Evolutionary conservation across 37 sponge, comb jelly and placozoan species (phyloP).

Genomic region (Haliclona indistincta): DNA sequence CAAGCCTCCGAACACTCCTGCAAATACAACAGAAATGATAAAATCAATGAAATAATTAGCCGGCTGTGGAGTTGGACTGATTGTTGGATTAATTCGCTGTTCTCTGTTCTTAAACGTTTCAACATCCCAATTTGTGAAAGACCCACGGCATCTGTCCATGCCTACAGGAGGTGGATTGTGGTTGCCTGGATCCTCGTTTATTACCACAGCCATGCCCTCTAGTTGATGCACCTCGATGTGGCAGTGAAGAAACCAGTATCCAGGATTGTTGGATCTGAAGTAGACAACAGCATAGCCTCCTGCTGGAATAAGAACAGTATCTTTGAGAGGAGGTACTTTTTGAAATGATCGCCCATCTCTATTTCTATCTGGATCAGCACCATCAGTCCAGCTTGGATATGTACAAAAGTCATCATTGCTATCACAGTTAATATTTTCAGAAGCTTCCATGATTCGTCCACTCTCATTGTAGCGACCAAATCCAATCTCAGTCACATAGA

Average conservation of each 20-base stretch:
- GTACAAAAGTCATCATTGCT: not conserved
- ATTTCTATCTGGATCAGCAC: not conserved
- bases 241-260: constrained; percentile 93
- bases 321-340: constrained; percentile 47
- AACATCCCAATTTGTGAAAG: too few species aligned
- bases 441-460: not conserved
- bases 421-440: not conserved
- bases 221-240: constrained; percentile 84
- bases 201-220: constrained; percentile 79
- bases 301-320: constrained; percentile 84
- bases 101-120: too few species aligned
- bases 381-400: not conserved
- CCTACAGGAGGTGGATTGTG: constrained; percentile 16
- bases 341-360: not conserved
- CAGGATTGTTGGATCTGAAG: constrained; percentile 83
- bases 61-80: too few species aligned
- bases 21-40: too few species aligned
- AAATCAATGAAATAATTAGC: too few species aligned
- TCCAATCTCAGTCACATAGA: constrained; percentile 52
- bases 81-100: too few species aligned
- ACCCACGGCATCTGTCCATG: constrained; percentile 21
- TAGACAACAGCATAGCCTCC: constrained; percentile 85
- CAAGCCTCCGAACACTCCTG: too few species aligned
- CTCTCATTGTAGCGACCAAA: constrained; percentile 30
- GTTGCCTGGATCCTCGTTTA: constrained; percentile 43